These are phyloP conservation scores for Leguminivora glycinivorella DNA, from an alignment of 1,140 invertebrate genomes.

Conservation along the genomic window DNA sequence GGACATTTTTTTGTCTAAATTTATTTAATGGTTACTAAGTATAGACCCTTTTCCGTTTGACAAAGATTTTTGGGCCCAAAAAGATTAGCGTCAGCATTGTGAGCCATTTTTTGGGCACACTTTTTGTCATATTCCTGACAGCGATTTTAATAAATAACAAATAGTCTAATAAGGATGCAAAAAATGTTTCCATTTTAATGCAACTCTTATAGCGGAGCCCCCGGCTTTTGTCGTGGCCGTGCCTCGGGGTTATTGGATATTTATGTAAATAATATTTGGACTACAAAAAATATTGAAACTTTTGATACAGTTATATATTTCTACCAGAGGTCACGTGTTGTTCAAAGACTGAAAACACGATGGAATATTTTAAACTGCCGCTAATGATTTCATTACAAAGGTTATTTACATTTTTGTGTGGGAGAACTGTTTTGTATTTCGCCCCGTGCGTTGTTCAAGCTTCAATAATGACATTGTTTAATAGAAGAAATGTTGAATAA, in stretches of 20 bases:
- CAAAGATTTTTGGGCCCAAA: constrained; percentile 56
- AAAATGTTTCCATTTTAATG: constrained; percentile 49
- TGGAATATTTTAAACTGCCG: no score
- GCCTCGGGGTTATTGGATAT: constrained; percentile 32
- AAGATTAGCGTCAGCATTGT: constrained; percentile 70
- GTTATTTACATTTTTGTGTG: no score
- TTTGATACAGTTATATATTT: no score
- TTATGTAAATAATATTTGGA: constrained; percentile 24
- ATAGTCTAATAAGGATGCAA: constrained; percentile 56
- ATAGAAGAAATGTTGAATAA: no score
- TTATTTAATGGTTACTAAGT: constrained; percentile 77
- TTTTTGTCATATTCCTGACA: constrained; percentile 61
- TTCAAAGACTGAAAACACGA: neutral
- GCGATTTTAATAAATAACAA: constrained; percentile 70
- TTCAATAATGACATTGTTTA: no score
- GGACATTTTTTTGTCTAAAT: constrained; percentile 65
- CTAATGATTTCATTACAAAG: no score
- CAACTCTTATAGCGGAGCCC: constrained; percentile 40
- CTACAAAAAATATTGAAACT: neutral
- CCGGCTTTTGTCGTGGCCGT: constrained; percentile 34
- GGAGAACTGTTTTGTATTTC: no score
- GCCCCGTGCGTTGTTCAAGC: no score
- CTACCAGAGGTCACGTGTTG: no score
- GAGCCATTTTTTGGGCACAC: constrained; percentile 56
- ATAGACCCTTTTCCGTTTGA: constrained; percentile 66